Evolutionary conservation across 1,140 invertebrate genomes (phyloP).

Genomic region (Carposina sasakii): DNA sequence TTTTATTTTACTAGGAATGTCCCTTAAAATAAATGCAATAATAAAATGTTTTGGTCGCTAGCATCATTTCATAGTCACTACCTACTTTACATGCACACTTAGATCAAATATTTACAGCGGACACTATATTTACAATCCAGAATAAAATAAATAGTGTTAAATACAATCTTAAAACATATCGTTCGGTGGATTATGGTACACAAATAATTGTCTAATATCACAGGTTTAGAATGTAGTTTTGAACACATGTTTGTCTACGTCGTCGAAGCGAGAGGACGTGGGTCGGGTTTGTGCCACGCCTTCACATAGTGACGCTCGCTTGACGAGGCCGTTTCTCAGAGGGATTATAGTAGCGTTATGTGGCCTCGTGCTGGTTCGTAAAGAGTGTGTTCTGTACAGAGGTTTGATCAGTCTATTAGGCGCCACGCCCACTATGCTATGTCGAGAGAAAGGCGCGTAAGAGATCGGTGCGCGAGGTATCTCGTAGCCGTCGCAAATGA

Average conservation of each 20-base stretch:
- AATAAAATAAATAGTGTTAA: constrained; percentile 53
- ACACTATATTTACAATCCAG: constrained; percentile 51
- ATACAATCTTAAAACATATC: constrained; percentile 16
- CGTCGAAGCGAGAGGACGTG: constrained; percentile 15
- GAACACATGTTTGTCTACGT: constrained; percentile 45
- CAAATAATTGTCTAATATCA: constrained; percentile 48
- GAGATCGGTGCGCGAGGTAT: constrained; percentile 64
- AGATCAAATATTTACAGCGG: constrained; percentile 48
- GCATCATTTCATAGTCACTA: neutral
- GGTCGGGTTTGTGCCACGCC: constrained; percentile 12
- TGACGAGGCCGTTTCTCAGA: constrained; percentile 43
- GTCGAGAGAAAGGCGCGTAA: constrained; percentile 41
- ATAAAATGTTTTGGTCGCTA: constrained; percentile 10
- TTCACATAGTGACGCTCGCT: constrained; percentile 50
- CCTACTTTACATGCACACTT: neutral
- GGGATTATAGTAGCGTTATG: constrained; percentile 57
- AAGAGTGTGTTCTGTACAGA: constrained; percentile 43
- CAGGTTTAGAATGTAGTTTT: constrained; percentile 66
- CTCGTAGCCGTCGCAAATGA: constrained; percentile 74
- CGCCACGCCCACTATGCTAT: constrained; percentile 57
- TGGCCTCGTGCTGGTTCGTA: constrained; percentile 39
- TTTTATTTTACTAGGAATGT: constrained; percentile 21
- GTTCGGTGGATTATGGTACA: constrained; percentile 36
- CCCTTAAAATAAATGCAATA: constrained; percentile 47
- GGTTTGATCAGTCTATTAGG: constrained; percentile 47